These are phyloP conservation scores for Cabera pusaria DNA, from an alignment of 2,888 invertebrate genomes.

Conservation along the genomic window DNA sequence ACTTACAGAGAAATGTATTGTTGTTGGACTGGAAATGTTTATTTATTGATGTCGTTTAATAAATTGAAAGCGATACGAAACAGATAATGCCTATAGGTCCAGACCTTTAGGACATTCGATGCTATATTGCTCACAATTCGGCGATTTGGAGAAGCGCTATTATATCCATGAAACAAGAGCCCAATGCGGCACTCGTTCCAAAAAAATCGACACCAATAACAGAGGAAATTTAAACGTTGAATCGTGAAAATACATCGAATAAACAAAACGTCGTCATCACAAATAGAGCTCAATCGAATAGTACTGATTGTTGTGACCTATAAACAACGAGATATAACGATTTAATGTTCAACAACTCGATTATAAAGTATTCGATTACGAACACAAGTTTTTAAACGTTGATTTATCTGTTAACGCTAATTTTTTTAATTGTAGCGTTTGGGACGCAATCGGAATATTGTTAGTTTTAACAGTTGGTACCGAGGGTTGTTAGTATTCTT, in stretches of 20 bases:
- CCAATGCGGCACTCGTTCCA: too few species aligned
- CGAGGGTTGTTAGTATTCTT: too few species aligned
- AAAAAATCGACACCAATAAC: conserved; percentile 29
- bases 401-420: too few species aligned
- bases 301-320: conserved; percentile 46
- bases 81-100: neutral
- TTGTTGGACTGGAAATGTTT: conserved; percentile 5
- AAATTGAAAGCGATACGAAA: conserved; percentile 6
- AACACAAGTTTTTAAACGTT: conserved; percentile 14
- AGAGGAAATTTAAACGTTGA: conserved; percentile 27
- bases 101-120: neutral
- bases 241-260: conserved; percentile 44
- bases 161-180: too few species aligned
- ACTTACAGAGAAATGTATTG: conserved; percentile 6
- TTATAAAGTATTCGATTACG: conserved; percentile 21
- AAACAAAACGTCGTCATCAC: conserved; percentile 49
- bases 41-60: conserved; percentile 10
- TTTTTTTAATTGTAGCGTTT: too few species aligned
- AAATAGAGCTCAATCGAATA: conserved; percentile 49
- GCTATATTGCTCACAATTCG: conserved; percentile 1
- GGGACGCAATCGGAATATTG: too few species aligned
- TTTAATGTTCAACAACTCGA: conserved; percentile 19
- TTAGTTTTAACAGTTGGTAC: too few species aligned
- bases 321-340: conserved; percentile 34
- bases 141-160: conserved; percentile 1